Conservation (phyloP, 1,140 invertebrate species). For the Homarus americanus region DNA sequence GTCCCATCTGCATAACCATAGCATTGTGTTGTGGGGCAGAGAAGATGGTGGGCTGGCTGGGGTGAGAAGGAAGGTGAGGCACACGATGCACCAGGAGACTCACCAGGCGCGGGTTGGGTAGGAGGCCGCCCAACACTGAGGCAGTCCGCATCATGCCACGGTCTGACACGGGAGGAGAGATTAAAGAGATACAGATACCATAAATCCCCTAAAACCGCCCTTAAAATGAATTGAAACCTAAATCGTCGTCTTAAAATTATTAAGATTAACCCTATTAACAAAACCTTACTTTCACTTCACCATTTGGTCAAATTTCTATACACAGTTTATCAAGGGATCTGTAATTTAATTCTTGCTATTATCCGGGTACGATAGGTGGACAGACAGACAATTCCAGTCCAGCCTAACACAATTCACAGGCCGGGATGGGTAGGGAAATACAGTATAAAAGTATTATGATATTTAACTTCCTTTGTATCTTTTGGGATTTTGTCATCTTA, state of each 20-base stretch:
- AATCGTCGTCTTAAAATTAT: too few species aligned
- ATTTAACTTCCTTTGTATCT: not conserved
- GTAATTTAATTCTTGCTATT: too few species aligned
- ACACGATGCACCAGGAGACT: constrained; percentile 7
- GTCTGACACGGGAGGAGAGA: not conserved
- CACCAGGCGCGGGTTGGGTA: constrained; percentile 63
- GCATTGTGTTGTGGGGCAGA: not conserved
- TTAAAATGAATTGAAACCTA: not conserved
- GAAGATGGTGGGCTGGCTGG: constrained; percentile 11
- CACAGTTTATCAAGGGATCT: too few species aligned
- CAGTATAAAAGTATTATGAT: too few species aligned
- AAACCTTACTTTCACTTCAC: too few species aligned
- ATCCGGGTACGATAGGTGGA: too few species aligned
- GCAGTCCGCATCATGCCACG: constrained; percentile 21
- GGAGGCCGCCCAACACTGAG: constrained; percentile 33
- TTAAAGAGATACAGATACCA: not conserved
- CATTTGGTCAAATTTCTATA: too few species aligned
- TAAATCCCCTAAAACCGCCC: not conserved
- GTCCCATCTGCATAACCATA: constrained; percentile 81
- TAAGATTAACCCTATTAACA: too few species aligned
- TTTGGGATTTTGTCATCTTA: not conserved
- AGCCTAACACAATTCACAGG: not conserved
- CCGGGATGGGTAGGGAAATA: not conserved
- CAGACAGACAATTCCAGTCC: too few species aligned
- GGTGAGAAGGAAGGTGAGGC: not conserved